Evolutionary conservation across 2,888 invertebrate species (phyloP), one percentile per base, ranked within the genome.

Genomic region (Mamestra brassicae): DNA sequence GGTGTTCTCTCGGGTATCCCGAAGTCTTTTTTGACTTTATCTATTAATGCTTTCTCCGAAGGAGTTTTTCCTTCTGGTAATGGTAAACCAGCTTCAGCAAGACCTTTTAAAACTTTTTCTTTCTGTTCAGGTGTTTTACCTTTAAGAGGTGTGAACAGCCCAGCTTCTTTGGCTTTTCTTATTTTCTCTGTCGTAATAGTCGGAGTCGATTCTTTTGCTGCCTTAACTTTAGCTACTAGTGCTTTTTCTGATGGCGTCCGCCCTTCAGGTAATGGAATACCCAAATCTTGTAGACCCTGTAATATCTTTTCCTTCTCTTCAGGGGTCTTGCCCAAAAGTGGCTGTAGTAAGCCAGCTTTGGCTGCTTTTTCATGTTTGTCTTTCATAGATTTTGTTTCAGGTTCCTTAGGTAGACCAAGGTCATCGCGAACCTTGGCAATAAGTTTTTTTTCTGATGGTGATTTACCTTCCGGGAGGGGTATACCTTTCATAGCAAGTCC

Each of bases 381-480:
- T 70, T 64, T 65, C 17, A 70, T 85, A 42, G 4, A 65, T 11
- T 80, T 50, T 1, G 83, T 74, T 38, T 67, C 81, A 0, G 89
- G 87, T 74, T 84, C 71, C 4, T 3, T 55, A n/a, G 71, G 71
- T 4, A 71, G 8, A 15, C 71, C 71, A 3, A 71, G 5, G 6
- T 90, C 87, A 5, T 42, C 13, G 10, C 89, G 75, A 15, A 91
- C 82, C 74, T 89, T 89, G 0, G 83, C 71, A 1, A 89, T 80
- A 0, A 90, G 17, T 57, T 85, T 80, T 67, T 80, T 86, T 71
- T 91, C 90, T 0, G 91, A 91, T 0, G 81, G 17, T 6, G 88
- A 85, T 76, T 89, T 83, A 0, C 78, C 87, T 52, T 88, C 85
- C 2, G 90, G 90, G 0, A 91, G 64, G 0, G 89, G 88, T 5